Evolutionary conservation across 2,797 vertebrate species (phyloP).

Genomic region (Fringilla coelebs): DNA sequence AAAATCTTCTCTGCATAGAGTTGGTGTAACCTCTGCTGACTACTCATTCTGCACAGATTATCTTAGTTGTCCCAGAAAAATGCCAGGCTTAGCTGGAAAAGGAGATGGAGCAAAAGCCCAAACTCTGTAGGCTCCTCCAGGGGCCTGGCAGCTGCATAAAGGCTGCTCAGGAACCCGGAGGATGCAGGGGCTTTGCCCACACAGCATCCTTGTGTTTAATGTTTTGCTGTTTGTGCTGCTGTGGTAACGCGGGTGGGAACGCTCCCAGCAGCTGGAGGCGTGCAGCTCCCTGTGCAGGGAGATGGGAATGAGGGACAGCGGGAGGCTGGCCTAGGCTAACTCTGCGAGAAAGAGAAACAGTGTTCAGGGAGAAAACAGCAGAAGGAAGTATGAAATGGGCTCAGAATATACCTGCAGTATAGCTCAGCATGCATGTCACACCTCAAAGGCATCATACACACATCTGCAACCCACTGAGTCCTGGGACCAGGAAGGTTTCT

Average conservation of each 20-base stretch:
- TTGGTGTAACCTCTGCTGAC: not conserved
- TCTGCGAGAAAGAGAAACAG: not conserved
- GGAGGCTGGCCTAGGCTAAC: not conserved
- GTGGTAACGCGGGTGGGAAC: conserved; percentile 3
- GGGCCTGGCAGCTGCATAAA: not conserved
- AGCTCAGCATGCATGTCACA: fast-evolving
- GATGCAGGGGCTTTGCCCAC: not conserved
- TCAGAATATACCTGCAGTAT: not conserved
- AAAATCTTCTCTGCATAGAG: not conserved
- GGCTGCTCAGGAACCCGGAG: fast-evolving
- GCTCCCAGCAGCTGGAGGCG: not conserved
- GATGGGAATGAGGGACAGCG: not conserved
- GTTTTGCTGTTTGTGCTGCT: conserved; percentile 47
- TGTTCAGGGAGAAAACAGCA: not conserved
- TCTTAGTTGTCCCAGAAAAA: not conserved
- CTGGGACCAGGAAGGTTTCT: not conserved
- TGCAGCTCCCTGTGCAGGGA: not conserved
- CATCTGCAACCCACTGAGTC: fast-evolving
- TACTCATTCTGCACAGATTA: not conserved
- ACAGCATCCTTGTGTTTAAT: not conserved
- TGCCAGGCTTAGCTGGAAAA: not conserved
- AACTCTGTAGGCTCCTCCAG: not conserved
- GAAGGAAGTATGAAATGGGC: not conserved
- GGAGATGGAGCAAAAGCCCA: fast-evolving
- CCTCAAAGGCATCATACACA: not conserved